A percentile compares a stretch with the other conserved stretches of the same genome.
Conservation (phyloP, 2,113 vertebrate genomes). For the Lepisosteus oculatus region DNA sequence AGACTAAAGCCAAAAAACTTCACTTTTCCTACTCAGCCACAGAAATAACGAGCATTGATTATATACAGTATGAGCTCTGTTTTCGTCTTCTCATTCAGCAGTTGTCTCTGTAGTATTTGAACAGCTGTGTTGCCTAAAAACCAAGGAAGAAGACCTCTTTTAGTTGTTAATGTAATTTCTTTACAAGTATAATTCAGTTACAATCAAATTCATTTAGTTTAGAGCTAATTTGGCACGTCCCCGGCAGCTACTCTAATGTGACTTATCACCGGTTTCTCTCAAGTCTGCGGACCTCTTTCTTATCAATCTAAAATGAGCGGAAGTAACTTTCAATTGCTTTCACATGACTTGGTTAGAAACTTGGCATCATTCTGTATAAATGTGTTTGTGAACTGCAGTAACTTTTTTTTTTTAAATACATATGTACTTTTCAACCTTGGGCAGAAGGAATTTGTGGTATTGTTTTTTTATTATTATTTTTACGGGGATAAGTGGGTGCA, state of each 20-base stretch:
- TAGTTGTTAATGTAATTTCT: no score
- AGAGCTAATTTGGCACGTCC: no score
- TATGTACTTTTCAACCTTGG: no score
- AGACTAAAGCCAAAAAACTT: no score
- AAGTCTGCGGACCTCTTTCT: conserved; percentile 25
- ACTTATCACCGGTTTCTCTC: conserved; percentile 35
- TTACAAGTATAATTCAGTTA: no score
- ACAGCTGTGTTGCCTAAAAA: conserved; percentile 11
- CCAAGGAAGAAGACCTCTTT: no score
- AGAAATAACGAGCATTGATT: no score
- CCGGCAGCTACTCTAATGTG: conserved; percentile 31
- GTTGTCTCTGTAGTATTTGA: neutral
- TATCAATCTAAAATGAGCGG: conserved; percentile 23
- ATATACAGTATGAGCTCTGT: neutral
- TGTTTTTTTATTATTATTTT: neutral
- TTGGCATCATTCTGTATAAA: no score
- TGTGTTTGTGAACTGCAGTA: conserved; percentile 8
- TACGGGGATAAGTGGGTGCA: neutral
- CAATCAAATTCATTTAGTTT: no score
- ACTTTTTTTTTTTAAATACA: neutral
- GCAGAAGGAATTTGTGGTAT: neutral
- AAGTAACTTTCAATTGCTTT: conserved; percentile 12
- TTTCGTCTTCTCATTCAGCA: no score
- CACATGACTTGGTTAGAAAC: no score
- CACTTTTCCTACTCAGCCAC: no score